phyloP scores from a whole-genome alignment of 2,113 vertebrate genomes.

The Climacteris rufus region DNA sequence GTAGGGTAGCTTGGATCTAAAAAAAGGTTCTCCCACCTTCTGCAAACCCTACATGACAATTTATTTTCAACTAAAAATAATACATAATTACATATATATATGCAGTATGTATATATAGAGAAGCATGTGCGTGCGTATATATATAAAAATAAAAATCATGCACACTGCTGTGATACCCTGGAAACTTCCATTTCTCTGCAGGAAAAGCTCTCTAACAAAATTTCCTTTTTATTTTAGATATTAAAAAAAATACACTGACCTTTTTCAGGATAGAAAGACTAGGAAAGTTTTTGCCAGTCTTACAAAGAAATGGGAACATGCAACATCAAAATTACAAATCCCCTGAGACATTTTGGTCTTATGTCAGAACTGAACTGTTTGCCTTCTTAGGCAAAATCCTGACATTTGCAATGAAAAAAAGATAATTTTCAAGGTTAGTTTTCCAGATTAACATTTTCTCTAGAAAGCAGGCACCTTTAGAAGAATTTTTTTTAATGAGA shows the following conservation, averaged over 20 bases:
- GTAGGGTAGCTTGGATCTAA: not conserved
- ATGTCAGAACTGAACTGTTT: not conserved
- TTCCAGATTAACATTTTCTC: not conserved
- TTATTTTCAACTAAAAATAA: constrained; percentile 46
- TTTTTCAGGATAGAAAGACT: not conserved
- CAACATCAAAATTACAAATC: not conserved
- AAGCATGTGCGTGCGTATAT: not conserved
- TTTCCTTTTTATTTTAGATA: not conserved
- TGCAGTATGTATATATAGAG: not conserved
- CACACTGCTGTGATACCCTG: not conserved
- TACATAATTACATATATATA: not conserved
- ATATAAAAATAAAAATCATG: not conserved
- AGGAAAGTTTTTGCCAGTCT: not conserved
- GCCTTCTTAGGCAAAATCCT: not conserved
- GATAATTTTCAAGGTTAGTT: not conserved
- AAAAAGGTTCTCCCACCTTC: constrained; percentile 22
- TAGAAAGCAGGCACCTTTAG: not conserved
- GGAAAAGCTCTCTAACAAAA: not conserved
- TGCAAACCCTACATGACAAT: constrained; percentile 19
- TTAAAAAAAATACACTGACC: not conserved
- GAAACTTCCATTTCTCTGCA: not conserved
- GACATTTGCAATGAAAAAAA: not conserved
- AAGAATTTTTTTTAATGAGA: not conserved
- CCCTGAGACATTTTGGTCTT: not conserved
- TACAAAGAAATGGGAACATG: not conserved